A percentile compares a stretch with the other conserved stretches of the same genome.
Conservation (phyloP, 2,797 vertebrate genomes). For the Enteromius thamalakanensis region DNA sequence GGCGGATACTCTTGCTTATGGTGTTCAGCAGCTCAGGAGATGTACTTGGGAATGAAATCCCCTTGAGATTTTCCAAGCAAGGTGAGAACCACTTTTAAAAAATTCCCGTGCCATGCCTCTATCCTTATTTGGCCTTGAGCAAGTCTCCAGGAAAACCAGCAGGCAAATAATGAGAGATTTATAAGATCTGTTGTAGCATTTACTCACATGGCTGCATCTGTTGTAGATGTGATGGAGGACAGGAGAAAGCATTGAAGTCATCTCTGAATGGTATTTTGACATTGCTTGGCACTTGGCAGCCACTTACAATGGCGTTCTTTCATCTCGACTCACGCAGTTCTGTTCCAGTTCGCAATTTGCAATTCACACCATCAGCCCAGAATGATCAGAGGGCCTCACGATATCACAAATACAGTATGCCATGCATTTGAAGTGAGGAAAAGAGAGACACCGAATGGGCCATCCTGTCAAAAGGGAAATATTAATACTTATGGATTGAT, state of each 20-base stretch:
- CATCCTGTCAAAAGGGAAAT: background rate
- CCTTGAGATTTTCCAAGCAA: background rate
- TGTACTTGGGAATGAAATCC: background rate
- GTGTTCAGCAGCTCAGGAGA: conserved; percentile 20
- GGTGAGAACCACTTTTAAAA: conserved; percentile 15
- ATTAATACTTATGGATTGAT: background rate
- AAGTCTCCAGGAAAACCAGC: conserved; percentile 16
- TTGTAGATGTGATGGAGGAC: conserved; percentile 1
- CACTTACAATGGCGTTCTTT: conserved; percentile 11
- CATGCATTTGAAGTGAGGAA: background rate
- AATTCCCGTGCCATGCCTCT: background rate
- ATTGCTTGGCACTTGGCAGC: conserved; percentile 21
- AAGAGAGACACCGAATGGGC: background rate
- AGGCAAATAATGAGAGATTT: conserved; percentile 11
- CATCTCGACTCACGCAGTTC: background rate
- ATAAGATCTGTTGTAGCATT: background rate
- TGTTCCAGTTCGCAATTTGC: conserved; percentile 20
- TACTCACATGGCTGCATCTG: conserved; percentile 9
- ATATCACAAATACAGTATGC: background rate
- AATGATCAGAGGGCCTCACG: background rate
- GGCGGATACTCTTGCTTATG: background rate
- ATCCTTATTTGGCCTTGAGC: conserved; percentile 21
- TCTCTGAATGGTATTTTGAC: conserved; percentile 12
- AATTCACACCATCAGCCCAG: background rate
- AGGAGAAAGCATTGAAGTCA: background rate